Percentiles rank a stretch among this genome's conserved stretches.
These are phyloP conservation scores for Hyalella azteca DNA, from an alignment of 2,888 invertebrate genomes.

Conservation along the genomic window DNA sequence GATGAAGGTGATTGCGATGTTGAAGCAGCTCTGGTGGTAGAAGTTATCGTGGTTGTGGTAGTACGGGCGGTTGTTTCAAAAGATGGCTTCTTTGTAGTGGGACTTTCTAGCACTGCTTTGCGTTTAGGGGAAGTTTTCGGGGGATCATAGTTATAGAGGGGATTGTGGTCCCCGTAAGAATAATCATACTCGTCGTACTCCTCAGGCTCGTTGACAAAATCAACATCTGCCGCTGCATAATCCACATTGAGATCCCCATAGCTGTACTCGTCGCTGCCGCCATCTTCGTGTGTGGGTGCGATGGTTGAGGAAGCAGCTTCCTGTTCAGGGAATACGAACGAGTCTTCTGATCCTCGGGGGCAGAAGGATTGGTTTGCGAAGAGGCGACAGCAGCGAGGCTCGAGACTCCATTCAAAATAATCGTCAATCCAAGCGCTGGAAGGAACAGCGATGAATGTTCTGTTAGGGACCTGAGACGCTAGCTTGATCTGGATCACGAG, in stretches of 20 bases:
- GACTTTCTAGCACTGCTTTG: not conserved
- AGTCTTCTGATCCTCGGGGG: constrained; percentile 37
- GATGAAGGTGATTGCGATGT: not conserved
- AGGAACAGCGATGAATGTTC: constrained; percentile 84
- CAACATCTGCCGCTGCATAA: constrained; percentile 25
- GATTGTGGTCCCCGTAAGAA: constrained; percentile 39
- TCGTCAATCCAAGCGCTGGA: constrained; percentile 96
- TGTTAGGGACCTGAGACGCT: constrained; percentile 55
- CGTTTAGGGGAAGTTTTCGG: not conserved
- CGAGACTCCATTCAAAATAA: constrained; percentile 83
- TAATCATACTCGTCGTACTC: constrained; percentile 43
- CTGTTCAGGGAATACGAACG: not conserved
- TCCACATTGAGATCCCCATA: constrained; percentile 36
- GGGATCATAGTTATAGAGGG: constrained; percentile 21
- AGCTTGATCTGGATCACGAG: constrained; percentile 56
- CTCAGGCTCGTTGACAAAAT: constrained; percentile 27
- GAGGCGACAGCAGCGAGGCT: constrained; percentile 48
- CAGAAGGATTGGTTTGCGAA: constrained; percentile 48
- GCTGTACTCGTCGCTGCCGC: not conserved
- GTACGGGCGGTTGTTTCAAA: not conserved
- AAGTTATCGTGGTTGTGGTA: not conserved
- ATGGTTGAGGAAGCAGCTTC: not conserved
- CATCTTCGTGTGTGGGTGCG: not conserved
- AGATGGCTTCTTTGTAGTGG: not conserved
- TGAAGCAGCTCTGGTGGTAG: not conserved